Evolutionary conservation across 2,888 invertebrate genomes (phyloP).

Genomic region (Zonitis immaculata): DNA sequence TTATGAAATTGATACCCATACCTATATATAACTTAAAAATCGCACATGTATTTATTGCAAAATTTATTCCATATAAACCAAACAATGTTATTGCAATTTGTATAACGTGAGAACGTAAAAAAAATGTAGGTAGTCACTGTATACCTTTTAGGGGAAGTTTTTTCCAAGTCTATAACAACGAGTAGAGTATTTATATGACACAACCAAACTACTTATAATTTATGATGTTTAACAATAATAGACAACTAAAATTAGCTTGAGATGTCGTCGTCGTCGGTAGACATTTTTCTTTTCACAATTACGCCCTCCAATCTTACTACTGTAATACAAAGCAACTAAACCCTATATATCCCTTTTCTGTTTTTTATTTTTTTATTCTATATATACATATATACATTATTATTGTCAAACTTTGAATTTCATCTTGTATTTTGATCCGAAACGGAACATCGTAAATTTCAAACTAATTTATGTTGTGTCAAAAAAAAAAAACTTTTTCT

Average conservation of each 20-base stretch:
- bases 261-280: slow-evolving; percentile 4
- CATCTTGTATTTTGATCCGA: slow-evolving; percentile 13
- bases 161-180: slow-evolving; percentile 1
- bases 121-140: not conserved
- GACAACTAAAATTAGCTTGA: slow-evolving; percentile 4
- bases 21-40: not conserved
- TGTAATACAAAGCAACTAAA: slow-evolving; percentile 20
- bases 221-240: slow-evolving; percentile 2
- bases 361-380: too few relatives aligned
- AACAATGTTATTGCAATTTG: not conserved
- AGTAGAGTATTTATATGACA: too few relatives aligned
- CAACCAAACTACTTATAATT: not conserved
- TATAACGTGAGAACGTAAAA: not conserved
- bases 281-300: slow-evolving; percentile 7
- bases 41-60: not conserved
- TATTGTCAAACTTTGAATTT: slow-evolving; percentile 16
- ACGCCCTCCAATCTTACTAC: slow-evolving; percentile 3
- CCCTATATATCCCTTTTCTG: slow-evolving; percentile 8
- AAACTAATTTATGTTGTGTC: slow-evolving; percentile 26
- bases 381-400: too few relatives aligned
- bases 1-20: not conserved
- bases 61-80: not conserved
- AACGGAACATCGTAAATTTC: slow-evolving; percentile 23
- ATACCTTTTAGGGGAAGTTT: not conserved
- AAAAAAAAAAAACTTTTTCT: too few relatives aligned